phyloP scores from a whole-genome alignment of 2,113 vertebrate genomes.

The Spea bombifrons region DNA sequence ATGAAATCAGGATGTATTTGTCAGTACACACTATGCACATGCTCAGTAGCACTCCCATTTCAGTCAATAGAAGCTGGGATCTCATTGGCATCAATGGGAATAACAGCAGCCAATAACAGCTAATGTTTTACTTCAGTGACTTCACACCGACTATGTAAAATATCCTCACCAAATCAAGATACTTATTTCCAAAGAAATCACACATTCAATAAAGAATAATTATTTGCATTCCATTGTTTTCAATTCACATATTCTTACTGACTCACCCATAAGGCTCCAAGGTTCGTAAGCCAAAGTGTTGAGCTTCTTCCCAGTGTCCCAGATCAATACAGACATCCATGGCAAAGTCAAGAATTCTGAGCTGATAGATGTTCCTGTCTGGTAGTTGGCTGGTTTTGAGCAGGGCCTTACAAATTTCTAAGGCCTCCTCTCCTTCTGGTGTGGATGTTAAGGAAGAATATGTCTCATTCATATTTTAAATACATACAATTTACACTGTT shows the following conservation, averaged over 20 bases:
- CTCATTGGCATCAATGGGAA: too few relatives aligned
- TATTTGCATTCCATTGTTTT: neutral
- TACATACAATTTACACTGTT: too few relatives aligned
- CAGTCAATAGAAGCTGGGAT: too few relatives aligned
- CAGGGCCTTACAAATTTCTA: slow-evolving; percentile 65
- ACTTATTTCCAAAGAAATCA: too few relatives aligned
- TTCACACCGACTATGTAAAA: too few relatives aligned
- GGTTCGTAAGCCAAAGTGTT: slow-evolving; percentile 73
- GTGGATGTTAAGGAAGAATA: slow-evolving; percentile 35
- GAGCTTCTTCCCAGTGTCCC: slow-evolving; percentile 73
- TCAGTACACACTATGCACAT: too few relatives aligned
- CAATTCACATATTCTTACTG: neutral
- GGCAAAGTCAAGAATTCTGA: slow-evolving; percentile 80
- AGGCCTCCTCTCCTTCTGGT: slow-evolving; percentile 76
- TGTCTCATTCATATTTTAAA: neutral
- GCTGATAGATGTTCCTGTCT: slow-evolving; percentile 83
- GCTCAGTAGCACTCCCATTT: too few relatives aligned
- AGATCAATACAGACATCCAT: slow-evolving; percentile 84
- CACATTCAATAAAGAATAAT: neutral
- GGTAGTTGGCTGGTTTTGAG: slow-evolving; percentile 66
- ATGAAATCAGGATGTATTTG: too few relatives aligned
- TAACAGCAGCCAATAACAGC: too few relatives aligned
- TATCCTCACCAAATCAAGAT: too few relatives aligned
- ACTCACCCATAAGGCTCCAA: slow-evolving; percentile 81
- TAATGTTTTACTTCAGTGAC: too few relatives aligned